phyloP scores from a whole-genome alignment of 2,797 vertebrate species.

The Champsocephalus gunnari region DNA sequence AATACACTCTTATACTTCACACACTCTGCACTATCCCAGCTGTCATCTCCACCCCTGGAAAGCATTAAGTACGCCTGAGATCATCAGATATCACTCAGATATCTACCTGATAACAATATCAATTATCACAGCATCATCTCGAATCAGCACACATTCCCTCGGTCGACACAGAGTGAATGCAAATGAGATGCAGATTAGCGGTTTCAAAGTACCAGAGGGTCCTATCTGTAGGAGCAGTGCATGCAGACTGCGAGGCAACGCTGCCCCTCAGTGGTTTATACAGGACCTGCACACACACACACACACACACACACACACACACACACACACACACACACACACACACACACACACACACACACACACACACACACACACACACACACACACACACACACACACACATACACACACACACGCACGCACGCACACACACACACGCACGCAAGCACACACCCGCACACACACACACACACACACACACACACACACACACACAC shows the following conservation, averaged over 20 bases:
- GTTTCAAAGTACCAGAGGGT: slow-evolving; percentile 59
- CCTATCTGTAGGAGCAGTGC: slow-evolving; percentile 19
- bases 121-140: slow-evolving; percentile 65
- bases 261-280: slow-evolving; percentile 61
- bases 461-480: too few relatives aligned
- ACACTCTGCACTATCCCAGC: slow-evolving; percentile 28
- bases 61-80: slow-evolving; percentile 15
- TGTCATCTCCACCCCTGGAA: slow-evolving; percentile 38
- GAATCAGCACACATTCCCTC: slow-evolving; percentile 59
- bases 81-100: slow-evolving; percentile 45
- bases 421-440: too few relatives aligned
- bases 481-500: neutral
- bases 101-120: slow-evolving; percentile 58
- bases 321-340: neutral
- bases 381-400: neutral
- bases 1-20: neutral
- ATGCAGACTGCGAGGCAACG: slow-evolving; percentile 10
- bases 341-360: neutral
- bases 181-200: slow-evolving; percentile 72
- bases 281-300: slow-evolving; percentile 11
- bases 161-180: slow-evolving; percentile 53
- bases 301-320: neutral
- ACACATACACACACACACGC: neutral
- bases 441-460: neutral
- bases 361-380: neutral